A percentile compares a stretch with the other conserved stretches of the same genome.
phyloP scores from a whole-genome alignment of 2,113 vertebrate genomes.

The Melanotaenia duboulayi region DNA sequence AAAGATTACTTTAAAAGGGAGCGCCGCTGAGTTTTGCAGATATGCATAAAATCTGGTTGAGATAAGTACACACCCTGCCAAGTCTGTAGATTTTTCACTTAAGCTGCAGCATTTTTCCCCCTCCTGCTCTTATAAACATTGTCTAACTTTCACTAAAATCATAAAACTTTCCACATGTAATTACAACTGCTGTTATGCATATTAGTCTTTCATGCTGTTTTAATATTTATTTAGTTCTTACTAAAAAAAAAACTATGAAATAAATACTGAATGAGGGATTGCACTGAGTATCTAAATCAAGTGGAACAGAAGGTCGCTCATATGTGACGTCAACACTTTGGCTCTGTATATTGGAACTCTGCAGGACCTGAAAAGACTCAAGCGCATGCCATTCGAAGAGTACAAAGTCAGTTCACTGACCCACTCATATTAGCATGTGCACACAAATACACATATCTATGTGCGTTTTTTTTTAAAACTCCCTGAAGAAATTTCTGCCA shows the following conservation, averaged over 20 bases:
- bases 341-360: neutral
- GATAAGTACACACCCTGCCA: neutral
- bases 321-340: constrained; percentile 1
- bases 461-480: constrained; percentile 8
- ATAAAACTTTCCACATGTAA: neutral
- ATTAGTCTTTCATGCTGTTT: neutral
- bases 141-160: neutral
- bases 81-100: neutral
- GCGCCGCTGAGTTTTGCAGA: neutral
- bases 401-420: constrained; percentile 13
- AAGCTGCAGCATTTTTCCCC: neutral
- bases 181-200: neutral
- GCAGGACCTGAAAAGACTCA: neutral
- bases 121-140: neutral
- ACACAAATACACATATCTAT: neutral
- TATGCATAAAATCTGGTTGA: neutral
- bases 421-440: neutral
- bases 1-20: constrained; percentile 2
- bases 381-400: neutral
- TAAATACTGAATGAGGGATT: neutral
- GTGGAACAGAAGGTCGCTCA: neutral
- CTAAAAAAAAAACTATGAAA: neutral
- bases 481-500: constrained; percentile 36
- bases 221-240: neutral
- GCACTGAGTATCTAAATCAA: neutral